Base-by-base conservation (phyloP, 2,797 vertebrate genomes). In the Propithecus perrieri region DNA sequence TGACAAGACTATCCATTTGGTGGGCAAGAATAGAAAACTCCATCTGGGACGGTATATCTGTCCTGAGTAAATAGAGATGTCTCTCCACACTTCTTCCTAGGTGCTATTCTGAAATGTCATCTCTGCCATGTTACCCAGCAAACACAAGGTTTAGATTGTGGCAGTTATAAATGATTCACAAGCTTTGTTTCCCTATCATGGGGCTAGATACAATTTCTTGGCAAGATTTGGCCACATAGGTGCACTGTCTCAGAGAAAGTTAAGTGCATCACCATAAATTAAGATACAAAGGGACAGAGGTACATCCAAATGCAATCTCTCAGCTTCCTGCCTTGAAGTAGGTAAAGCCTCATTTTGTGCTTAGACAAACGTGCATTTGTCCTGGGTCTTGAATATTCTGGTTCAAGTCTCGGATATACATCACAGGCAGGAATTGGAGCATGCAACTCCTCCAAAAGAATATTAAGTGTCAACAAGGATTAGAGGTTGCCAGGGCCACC, bases 111-210 rank as follows among this genome's bases (percentile, higher is more conserved):
- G 65, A 93, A 97, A 97, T 71, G 57, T 63, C 86, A 87, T 63
- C 95, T 95, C 89, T 85, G 48, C 72, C 79, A 13, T 28, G 17
- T 88, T 89, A 88, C 78, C 86, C 91, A 85, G 94, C 76, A 94
- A 81, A 96, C 76, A 38, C 50, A 43, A 67, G 59, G 71, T 71
- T 67, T 79, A 89, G 85, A 91, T 63, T 72, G 50, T 89, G 72
- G 86, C 91, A 46, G 65, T 86, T 79, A 95, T 97, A 96, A 97
- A 98, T 97, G 89, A 97, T 98, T 97, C 95, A 98, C 59, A 91
- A 65, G 79, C 38, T 96, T 33, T 83, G 83, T 81, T 81, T 87
- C 71, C 69, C 83, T 95, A 35, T 76, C 74, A 41, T n/a, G 55
- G 61, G 72, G 30, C 63, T 90, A 76, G 96, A 90, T 97, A 97